Evolutionary conservation across 2,888 invertebrate genomes (phyloP).

Genomic region (Microctonus aethiopoides): DNA sequence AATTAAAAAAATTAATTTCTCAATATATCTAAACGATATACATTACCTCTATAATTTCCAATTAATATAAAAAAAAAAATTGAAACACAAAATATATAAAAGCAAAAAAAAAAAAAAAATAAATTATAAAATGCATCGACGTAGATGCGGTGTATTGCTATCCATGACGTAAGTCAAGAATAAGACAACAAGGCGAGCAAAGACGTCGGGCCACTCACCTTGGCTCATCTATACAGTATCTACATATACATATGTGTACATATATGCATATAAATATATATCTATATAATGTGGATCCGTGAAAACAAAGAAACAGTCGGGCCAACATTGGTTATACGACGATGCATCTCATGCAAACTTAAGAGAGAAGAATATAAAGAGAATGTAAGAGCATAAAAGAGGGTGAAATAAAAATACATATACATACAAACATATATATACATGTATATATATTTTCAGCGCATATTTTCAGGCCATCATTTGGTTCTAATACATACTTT

Average conservation of each 20-base stretch:
- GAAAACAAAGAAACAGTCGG: conserved; percentile 33
- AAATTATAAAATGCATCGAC: not conserved
- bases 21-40: too few relatives aligned
- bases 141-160: conserved; percentile 14
- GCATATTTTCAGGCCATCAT: too few relatives aligned
- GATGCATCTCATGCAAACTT: not conserved
- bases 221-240: conserved; percentile 18
- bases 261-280: too few relatives aligned
- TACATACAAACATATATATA: not conserved
- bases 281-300: conserved; percentile 6
- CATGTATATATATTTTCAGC: too few relatives aligned
- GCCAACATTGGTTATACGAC: not conserved
- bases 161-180: conserved; percentile 37
- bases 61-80: not conserved
- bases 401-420: conserved; percentile 9
- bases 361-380: conserved; percentile 1
- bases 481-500: too few relatives aligned
- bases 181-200: conserved; percentile 40
- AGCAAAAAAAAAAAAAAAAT: not conserved
- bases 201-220: conserved; percentile 37
- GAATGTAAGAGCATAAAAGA: conserved; percentile 1
- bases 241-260: too few relatives aligned
- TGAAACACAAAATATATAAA: not conserved
- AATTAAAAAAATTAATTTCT: conserved; percentile 17
- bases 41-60: not conserved